A percentile compares a stretch with the other conserved stretches of the same genome.
Evolutionary conservation across 92 coral and sea anemone genomes (phyloP).

Genomic region (Epizoanthus rinbou): DNA sequence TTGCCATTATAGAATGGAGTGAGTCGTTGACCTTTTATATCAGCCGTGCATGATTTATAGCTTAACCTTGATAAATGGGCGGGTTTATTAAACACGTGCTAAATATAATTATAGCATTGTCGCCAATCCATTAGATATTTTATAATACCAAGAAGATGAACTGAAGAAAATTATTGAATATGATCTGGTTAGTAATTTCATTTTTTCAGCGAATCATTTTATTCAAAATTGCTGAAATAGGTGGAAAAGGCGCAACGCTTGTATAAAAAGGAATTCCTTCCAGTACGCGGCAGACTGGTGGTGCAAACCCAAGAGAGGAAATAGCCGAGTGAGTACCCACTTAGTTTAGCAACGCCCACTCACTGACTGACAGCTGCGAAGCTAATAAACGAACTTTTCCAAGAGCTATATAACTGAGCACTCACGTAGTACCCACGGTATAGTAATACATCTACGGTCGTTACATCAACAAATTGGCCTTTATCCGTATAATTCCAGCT

Average conservation of each 20-base stretch:
- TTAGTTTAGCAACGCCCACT: not conserved
- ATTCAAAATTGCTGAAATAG: conserved; percentile 1
- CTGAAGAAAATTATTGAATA: not conserved
- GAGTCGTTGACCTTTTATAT: not conserved
- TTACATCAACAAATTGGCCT: too few relatives aligned
- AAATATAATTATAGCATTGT: not conserved
- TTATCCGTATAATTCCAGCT: not conserved
- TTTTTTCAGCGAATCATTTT: not conserved
- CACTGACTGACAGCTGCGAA: not conserved
- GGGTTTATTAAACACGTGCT: not conserved
- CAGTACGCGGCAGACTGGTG: not conserved
- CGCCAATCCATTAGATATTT: not conserved
- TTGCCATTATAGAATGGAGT: not conserved
- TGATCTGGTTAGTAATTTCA: not conserved
- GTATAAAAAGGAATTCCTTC: not conserved
- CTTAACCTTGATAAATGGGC: not conserved
- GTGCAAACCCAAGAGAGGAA: not conserved
- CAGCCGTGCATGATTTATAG: not conserved
- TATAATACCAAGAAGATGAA: not conserved
- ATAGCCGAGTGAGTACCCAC: not conserved
- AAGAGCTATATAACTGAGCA: not conserved
- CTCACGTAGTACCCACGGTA: not conserved
- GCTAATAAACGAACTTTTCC: not conserved
- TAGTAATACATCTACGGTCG: not conserved
- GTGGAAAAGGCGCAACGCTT: not conserved